Conservation (phyloP, 1,140 invertebrate genomes). For the Bathynomus jamesi region DNA sequence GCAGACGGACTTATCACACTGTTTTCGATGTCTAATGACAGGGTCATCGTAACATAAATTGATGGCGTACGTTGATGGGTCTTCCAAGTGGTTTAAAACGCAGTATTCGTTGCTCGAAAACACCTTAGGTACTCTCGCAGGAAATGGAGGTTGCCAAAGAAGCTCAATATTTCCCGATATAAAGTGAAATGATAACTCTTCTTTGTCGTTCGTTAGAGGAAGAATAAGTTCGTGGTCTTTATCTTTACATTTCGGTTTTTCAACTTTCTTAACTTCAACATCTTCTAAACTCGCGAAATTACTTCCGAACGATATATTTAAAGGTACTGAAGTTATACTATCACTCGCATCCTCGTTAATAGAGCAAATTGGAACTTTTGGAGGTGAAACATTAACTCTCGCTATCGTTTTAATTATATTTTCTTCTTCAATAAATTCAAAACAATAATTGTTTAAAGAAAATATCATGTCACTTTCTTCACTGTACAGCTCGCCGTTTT, state of each 20-base stretch:
- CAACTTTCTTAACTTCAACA: not conserved
- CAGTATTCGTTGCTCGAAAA: not conserved
- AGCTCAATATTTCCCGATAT: not conserved
- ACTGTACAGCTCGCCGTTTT: not conserved
- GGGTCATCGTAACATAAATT: constrained; percentile 14
- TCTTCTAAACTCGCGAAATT: not conserved
- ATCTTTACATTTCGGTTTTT: not conserved
- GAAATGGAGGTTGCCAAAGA: not conserved
- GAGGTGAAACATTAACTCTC: not conserved
- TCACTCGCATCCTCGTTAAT: not conserved
- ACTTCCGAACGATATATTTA: not conserved
- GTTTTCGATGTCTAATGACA: not conserved
- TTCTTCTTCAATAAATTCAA: not conserved
- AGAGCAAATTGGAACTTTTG: not conserved
- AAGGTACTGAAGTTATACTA: not conserved
- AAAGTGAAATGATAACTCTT: not conserved
- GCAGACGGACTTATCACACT: constrained; percentile 2
- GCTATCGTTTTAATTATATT: not conserved
- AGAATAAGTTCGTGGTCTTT: not conserved
- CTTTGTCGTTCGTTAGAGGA: not conserved
- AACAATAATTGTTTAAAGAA: not conserved
- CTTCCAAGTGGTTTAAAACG: not conserved
- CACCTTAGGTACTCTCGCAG: not conserved
- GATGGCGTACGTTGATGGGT: not conserved
- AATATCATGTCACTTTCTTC: not conserved